Base-by-base conservation (phyloP, 2,113 vertebrate genomes). In the Eurystomus gularis region DNA sequence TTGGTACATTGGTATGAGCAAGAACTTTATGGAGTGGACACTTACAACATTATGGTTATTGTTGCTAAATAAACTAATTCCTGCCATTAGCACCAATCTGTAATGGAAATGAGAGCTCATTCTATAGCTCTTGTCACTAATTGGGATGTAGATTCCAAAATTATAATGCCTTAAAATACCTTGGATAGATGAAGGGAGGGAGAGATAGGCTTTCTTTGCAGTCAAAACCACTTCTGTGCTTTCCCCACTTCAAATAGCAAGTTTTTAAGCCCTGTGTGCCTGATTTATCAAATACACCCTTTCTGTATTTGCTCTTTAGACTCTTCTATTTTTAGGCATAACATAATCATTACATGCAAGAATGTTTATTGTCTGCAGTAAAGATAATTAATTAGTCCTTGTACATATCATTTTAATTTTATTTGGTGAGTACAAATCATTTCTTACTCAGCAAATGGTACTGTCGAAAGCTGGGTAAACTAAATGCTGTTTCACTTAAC, bases 401-500 rank as follows among this genome's bases (percentile, higher is more conserved):
- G 21, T 87, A 78, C 18, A 82, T 17, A 61, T 21, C 33, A 77
- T 57, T 85, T 82, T 79, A 4, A 62, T 87, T 96, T 97, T 83
- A 15, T 86, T 86, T 83, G 35, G 23, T 8, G 13, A 31, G 35
- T 86, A 61, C 94, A 93, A 94, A 84, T 93, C 10, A 92, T 57
- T 94, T 96, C 80, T 94, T 54, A 96, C 78, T 95, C 82, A 96
- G 40, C 51, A 97, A 94, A 85, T 48, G 13, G 18, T 77, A 21
- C 21, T 21, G 19, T 29, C 82, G 21, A 96, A 86, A 90, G 31
- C 40, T 49, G 84, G 62, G 52, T 80, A 94, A 97, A 94, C n/a
- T 78, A 93, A 96, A 89, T 78, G 55, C 12, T 90, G 33, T 89
- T 97, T 96, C 82, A 93, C 66, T 97, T 97, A 88, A 91, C 1